Conservation (phyloP, 2,888 invertebrate genomes). For the Diogma glabrata region DNA sequence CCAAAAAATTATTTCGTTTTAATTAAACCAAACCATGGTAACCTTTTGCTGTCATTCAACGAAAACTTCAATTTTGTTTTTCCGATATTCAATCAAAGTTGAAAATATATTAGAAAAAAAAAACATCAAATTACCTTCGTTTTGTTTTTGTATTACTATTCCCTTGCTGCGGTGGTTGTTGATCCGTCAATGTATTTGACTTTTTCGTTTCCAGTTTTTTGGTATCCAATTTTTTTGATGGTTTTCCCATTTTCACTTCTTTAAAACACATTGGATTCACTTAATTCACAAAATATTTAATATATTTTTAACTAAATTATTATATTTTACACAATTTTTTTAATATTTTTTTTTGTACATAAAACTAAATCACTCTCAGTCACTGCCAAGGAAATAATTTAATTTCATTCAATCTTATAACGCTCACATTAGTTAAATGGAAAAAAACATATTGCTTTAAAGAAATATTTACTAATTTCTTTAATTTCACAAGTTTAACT, state of each 20-base stretch:
- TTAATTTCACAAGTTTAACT: not conserved
- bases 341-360: not conserved
- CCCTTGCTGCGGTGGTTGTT: slow-evolving; percentile 7
- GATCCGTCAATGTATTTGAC: slow-evolving; percentile 7
- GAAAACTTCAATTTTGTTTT: not conserved
- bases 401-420: slow-evolving; percentile 3
- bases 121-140: not conserved
- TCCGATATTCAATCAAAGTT: not conserved
- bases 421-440: too few species aligned
- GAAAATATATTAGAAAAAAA: not conserved
- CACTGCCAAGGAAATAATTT: slow-evolving; percentile 10
- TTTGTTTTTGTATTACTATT: slow-evolving; percentile 5
- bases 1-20: too few species aligned
- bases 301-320: slow-evolving; percentile 1
- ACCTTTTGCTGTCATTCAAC: slow-evolving; percentile 6
- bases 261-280: not conserved
- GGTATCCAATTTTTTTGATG: slow-evolving; percentile 1
- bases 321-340: slow-evolving; percentile 5
- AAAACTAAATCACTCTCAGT: slow-evolving; percentile 9
- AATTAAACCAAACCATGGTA: not conserved
- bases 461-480: not conserved
- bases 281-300: not conserved
- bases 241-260: not conserved
- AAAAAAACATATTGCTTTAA: not conserved
- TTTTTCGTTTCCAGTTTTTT: slow-evolving; percentile 6